Evolutionary conservation across 1,140 invertebrate genomes (phyloP).

Genomic region (Armadillidium nasatum): DNA sequence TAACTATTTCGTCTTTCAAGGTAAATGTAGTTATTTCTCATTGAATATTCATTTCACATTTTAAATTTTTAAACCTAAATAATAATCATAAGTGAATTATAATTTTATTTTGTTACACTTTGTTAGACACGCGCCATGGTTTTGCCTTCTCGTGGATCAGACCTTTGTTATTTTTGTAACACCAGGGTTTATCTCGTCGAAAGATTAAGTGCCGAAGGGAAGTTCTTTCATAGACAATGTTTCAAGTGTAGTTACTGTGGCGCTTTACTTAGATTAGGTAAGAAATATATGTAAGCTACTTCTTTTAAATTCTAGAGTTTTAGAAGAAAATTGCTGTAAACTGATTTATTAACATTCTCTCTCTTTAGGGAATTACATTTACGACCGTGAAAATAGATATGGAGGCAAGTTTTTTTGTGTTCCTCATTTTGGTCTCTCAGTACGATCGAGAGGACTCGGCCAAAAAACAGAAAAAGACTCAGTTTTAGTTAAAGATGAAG

Average conservation of each 20-base stretch:
- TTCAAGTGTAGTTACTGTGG: slow-evolving; percentile 70
- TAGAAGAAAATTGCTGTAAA: not conserved
- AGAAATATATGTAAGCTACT: not conserved
- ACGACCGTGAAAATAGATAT: slow-evolving; percentile 67
- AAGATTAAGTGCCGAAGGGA: slow-evolving; percentile 74
- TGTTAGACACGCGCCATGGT: slow-evolving; percentile 48
- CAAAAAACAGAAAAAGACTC: not conserved
- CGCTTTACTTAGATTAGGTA: not conserved
- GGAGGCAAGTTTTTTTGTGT: slow-evolving; percentile 73
- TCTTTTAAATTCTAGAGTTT: too few relatives aligned
- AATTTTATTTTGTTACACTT: not conserved
- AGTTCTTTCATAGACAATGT: slow-evolving; percentile 79
- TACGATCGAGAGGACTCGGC: not conserved
- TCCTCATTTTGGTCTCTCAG: slow-evolving; percentile 60
- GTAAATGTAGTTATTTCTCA: too few relatives aligned
- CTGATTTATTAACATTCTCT: not conserved
- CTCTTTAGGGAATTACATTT: slow-evolving; percentile 61
- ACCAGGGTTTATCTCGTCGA: slow-evolving; percentile 86
- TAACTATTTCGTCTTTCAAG: too few relatives aligned
- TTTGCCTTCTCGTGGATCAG: slow-evolving; percentile 47
- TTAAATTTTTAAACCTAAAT: too few relatives aligned
- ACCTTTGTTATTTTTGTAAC: slow-evolving; percentile 79
- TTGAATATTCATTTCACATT: too few relatives aligned
- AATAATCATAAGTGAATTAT: too few relatives aligned
- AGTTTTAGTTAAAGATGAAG: too few relatives aligned